phyloP scores from a whole-genome alignment of 1,140 invertebrate genomes.

The Drosophila arizonae region DNA sequence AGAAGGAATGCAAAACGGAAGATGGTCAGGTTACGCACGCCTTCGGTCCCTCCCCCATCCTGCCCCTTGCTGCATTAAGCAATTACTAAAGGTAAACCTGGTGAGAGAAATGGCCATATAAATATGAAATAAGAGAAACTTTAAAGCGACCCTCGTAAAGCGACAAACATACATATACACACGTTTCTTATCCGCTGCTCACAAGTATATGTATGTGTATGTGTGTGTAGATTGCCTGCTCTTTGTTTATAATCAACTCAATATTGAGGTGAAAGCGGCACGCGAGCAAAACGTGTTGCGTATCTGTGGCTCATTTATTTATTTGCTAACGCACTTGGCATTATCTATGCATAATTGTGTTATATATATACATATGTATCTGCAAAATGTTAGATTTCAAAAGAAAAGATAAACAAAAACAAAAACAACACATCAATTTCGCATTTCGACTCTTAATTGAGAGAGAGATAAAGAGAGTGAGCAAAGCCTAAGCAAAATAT shows the following conservation, averaged over 20 bases:
- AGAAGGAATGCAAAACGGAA: constrained; percentile 19
- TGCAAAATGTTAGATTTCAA: background rate
- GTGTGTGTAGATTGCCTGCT: background rate
- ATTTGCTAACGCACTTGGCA: background rate
- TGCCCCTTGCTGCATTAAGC: constrained; percentile 1
- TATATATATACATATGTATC: background rate
- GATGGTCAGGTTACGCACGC: background rate
- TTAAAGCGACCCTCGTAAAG: background rate
- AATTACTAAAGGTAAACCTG: constrained; percentile 18
- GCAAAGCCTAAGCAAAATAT: background rate
- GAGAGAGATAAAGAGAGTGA: background rate
- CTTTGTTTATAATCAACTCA: background rate
- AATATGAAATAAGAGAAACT: background rate
- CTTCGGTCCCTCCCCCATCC: background rate
- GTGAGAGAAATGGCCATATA: background rate
- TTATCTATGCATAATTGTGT: constrained; percentile 3
- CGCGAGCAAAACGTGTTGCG: constrained; percentile 33
- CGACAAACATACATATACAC: background rate
- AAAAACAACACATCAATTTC: constrained; percentile 4
- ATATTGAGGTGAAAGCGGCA: constrained; percentile 25
- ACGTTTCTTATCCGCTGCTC: background rate
- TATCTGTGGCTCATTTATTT: constrained; percentile 7
- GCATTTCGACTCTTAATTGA: constrained; percentile 18
- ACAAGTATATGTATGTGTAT: background rate
- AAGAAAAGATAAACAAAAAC: background rate